These are phyloP conservation scores for Daphoenositta chrysoptera DNA, from an alignment of 2,113 vertebrate genomes.

Conservation along the genomic window DNA sequence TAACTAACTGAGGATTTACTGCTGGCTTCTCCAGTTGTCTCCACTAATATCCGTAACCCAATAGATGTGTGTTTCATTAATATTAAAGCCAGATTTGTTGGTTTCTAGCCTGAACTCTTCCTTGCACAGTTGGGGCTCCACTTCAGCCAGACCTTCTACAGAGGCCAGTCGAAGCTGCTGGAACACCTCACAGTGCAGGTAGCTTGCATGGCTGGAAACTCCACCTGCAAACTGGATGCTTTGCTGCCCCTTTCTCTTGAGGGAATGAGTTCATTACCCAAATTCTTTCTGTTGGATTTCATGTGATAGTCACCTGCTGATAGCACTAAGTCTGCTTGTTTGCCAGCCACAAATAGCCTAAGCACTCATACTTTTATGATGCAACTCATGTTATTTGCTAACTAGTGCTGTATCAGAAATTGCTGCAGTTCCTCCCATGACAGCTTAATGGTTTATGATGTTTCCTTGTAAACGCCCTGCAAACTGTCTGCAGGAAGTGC, in stretches of 20 bases:
- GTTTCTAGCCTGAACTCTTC: background rate
- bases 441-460: background rate
- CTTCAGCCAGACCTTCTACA: background rate
- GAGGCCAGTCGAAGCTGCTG: background rate
- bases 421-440: background rate
- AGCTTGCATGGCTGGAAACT: background rate
- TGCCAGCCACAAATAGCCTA: background rate
- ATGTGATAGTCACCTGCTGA: background rate
- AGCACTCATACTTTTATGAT: background rate
- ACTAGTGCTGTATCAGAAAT: background rate
- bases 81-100: background rate
- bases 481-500: background rate
- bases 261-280: background rate
- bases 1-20: background rate
- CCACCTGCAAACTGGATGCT: background rate
- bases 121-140: background rate
- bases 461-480: background rate
- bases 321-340: background rate
- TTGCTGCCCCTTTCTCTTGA: background rate
- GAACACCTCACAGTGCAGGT: background rate
- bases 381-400: background rate
- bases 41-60: background rate
- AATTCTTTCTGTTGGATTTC: background rate
- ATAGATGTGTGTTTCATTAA: accelerated
- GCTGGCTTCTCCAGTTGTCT: background rate